These are phyloP conservation scores for Lanius ludovicianus DNA, from an alignment of 2,113 vertebrate genomes.

Conservation along the genomic window DNA sequence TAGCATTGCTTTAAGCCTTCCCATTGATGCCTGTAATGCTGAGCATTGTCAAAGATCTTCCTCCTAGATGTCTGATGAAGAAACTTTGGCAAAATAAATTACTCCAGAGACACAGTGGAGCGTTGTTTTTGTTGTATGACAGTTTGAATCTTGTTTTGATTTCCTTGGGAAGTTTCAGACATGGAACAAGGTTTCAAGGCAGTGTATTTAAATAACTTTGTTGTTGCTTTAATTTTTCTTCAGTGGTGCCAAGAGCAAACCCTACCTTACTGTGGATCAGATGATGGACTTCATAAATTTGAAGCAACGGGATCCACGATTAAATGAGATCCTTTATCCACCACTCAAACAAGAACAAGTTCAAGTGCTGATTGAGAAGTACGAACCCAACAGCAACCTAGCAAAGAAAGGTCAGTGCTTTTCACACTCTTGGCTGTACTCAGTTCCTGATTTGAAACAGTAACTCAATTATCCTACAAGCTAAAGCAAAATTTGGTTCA, in stretches of 20 bases:
- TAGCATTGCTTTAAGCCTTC: neutral
- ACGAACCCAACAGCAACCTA: slow-evolving; percentile 85
- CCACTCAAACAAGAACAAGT: slow-evolving; percentile 95
- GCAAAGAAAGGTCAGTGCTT: slow-evolving; percentile 88
- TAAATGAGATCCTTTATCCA: slow-evolving; percentile 97
- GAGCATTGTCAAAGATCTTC: neutral
- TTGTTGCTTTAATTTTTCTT: slow-evolving; percentile 9
- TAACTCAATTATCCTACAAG: neutral
- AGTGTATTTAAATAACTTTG: neutral
- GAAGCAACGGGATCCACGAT: slow-evolving; percentile 92
- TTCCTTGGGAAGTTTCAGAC: neutral
- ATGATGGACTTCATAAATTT: slow-evolving; percentile 96
- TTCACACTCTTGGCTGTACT: neutral
- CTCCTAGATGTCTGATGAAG: neutral
- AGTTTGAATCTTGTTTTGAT: neutral
- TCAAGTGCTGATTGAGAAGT: slow-evolving; percentile 94
- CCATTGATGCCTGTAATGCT: neutral
- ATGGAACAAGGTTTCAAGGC: neutral
- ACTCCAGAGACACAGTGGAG: neutral
- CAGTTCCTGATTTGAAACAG: neutral
- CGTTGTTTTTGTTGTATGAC: neutral
- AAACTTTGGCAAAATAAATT: neutral
- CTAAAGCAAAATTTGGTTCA: neutral
- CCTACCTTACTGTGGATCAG: slow-evolving; percentile 92
- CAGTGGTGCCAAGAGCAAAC: slow-evolving; percentile 91